phyloP scores from a whole-genome alignment of 2,888 invertebrate genomes.

The Spodoptera littoralis region DNA sequence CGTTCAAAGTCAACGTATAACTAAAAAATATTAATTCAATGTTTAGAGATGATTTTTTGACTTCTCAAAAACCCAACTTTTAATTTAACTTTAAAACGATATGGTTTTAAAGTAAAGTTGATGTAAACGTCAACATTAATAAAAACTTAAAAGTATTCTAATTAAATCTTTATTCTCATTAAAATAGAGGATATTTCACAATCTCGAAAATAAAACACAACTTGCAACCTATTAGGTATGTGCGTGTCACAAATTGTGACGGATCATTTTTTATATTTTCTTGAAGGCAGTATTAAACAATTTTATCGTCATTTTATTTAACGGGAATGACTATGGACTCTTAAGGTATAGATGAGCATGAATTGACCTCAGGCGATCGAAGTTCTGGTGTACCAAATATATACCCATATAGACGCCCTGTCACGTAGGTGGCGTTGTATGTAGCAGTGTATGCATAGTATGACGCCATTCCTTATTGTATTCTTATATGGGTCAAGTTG shows the following conservation, averaged over 20 bases:
- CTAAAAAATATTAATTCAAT: too few species aligned
- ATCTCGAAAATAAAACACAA: constrained; percentile 39
- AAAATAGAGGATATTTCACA: not conserved
- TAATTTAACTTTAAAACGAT: not conserved
- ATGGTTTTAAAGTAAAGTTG: too few species aligned
- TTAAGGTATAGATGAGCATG: constrained; percentile 59
- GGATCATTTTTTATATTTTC: constrained; percentile 42
- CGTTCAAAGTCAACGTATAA: not conserved
- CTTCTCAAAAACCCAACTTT: not conserved
- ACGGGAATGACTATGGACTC: constrained; percentile 57
- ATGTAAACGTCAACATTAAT: too few species aligned
- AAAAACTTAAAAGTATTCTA: too few species aligned
- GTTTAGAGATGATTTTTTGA: too few species aligned
- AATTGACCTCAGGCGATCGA: constrained; percentile 61
- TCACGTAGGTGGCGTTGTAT: constrained; percentile 59
- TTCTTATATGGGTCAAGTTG: constrained; percentile 46
- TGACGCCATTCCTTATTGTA: constrained; percentile 10
- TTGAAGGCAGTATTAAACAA: constrained; percentile 35
- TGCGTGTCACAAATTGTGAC: constrained; percentile 53
- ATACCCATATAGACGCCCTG: constrained; percentile 63
- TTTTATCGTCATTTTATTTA: constrained; percentile 45
- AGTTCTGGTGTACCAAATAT: constrained; percentile 60
- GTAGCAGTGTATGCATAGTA: constrained; percentile 13
- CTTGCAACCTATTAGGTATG: constrained; percentile 26
- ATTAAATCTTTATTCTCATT: too few species aligned